These are phyloP conservation scores for Sinocyclocheilus anophthalmus DNA, from an alignment of 2,113 vertebrate species.

Conservation along the genomic window DNA sequence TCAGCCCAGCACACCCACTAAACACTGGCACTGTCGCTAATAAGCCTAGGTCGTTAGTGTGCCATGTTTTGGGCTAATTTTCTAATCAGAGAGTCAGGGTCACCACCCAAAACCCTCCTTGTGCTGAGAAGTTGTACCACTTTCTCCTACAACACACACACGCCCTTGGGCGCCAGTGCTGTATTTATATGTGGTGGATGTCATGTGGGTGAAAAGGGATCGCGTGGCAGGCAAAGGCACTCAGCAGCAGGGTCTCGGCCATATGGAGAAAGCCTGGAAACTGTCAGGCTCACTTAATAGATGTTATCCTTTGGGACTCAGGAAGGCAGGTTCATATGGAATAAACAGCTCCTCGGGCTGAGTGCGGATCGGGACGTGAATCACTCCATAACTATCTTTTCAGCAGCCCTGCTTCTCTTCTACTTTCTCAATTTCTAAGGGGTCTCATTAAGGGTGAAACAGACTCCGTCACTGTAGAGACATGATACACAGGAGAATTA, in stretches of 20 bases:
- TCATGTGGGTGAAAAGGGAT: slow-evolving; percentile 82
- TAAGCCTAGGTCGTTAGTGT: slow-evolving; percentile 61
- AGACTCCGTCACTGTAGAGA: slow-evolving; percentile 4
- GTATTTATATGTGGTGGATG: slow-evolving; percentile 75
- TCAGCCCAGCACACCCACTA: slow-evolving; percentile 39
- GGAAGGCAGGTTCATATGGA: slow-evolving; percentile 76
- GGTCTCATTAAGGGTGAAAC: slow-evolving; percentile 33
- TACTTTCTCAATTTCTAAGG: slow-evolving; percentile 37
- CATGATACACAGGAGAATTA: slow-evolving; percentile 5
- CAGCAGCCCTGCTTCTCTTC: not conserved
- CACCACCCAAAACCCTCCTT: slow-evolving; percentile 59
- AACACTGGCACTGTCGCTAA: slow-evolving; percentile 49
- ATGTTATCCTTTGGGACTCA: slow-evolving; percentile 81
- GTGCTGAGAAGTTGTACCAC: slow-evolving; percentile 65
- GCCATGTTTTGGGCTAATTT: slow-evolving; percentile 60
- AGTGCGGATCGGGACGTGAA: slow-evolving; percentile 65
- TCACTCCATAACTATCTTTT: slow-evolving; percentile 60
- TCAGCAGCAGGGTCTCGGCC: slow-evolving; percentile 72
- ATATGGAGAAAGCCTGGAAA: slow-evolving; percentile 84
- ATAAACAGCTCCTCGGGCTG: slow-evolving; percentile 77
- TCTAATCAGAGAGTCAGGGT: slow-evolving; percentile 52
- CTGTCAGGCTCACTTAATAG: slow-evolving; percentile 86
- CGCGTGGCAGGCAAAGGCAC: slow-evolving; percentile 71
- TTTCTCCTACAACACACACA: slow-evolving; percentile 28
- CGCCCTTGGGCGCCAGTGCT: slow-evolving; percentile 55